These are phyloP conservation scores for Candidula unifasciata DNA, from an alignment of 2,888 invertebrate species.

Conservation along the genomic window DNA sequence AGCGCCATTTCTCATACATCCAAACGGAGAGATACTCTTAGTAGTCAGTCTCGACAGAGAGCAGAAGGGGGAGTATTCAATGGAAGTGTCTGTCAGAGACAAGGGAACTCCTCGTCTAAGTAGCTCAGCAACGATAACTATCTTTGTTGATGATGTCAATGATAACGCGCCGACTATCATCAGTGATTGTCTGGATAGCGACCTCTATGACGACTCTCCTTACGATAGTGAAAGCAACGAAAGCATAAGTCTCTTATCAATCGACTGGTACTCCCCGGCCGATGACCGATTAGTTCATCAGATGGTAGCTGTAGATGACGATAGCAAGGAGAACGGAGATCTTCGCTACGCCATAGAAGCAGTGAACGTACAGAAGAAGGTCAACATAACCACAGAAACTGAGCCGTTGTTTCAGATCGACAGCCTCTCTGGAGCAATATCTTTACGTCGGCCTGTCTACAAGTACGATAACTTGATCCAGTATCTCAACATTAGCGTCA, in stretches of 20 bases:
- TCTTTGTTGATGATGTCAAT: constrained; percentile 64
- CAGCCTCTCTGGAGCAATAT: constrained; percentile 2
- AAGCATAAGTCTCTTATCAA: constrained; percentile 27
- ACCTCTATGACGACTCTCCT: background rate
- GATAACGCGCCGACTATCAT: constrained; percentile 61
- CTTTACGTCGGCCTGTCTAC: constrained; percentile 7
- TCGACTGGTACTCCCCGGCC: constrained; percentile 22
- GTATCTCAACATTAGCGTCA: constrained; percentile 32
- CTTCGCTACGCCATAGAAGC: constrained; percentile 17
- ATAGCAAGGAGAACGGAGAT: constrained; percentile 17
- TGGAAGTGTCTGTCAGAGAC: constrained; percentile 63
- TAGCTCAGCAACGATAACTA: constrained; percentile 60
- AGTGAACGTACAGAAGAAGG: background rate
- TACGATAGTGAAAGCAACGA: background rate
- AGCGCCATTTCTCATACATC: constrained; percentile 63
- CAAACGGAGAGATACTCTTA: constrained; percentile 62
- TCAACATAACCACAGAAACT: background rate
- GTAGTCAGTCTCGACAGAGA: constrained; percentile 65
- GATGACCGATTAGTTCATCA: background rate
- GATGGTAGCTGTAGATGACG: constrained; percentile 27
- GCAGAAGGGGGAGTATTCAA: constrained; percentile 59
- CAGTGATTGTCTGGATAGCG: constrained; percentile 49
- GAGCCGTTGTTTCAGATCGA: constrained; percentile 28
- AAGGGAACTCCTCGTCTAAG: constrained; percentile 59
- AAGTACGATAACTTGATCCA: constrained; percentile 9